Base-by-base conservation (phyloP, 2,888 invertebrate species). In the Sylvicola fuscatus region DNA sequence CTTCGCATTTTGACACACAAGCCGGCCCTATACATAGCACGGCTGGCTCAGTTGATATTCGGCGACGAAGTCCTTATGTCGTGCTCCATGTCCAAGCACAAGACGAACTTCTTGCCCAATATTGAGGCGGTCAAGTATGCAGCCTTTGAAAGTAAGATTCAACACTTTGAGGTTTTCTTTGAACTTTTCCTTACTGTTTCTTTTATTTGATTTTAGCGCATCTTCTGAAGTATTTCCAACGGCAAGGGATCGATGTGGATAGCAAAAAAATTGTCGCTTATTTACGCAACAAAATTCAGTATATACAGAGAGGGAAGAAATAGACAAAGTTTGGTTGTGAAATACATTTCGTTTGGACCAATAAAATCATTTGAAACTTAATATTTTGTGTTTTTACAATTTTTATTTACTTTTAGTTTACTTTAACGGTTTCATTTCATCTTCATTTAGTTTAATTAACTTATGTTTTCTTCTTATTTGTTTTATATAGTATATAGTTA, bases 21-120 rank as follows among this genome's bases (percentile, higher is more conserved):
- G 40, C 49, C 58, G 12, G 47, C 51, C 12, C 47, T 57, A 14
- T 59, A 59, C 33, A 53, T 55, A 3, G 52, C 50, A 0, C 50
- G 54, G 5, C 42, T 59, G 1, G 48, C 50, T 33, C 53, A 56
- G 36, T 44, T 58, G 33, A 49, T 59, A 4, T 52, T 58, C 46
- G 54, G 56, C 14, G 29, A 33, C 10, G 33, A 32, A 14, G 12
- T 30, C 5, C 12, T 32, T n/a, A 29, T 27, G 11, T 44, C 48
- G 33, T 48, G 49, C 7, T 37, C 34, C 7, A 34, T 39, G 37
- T 28, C 14, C 12, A 32, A 21, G 14, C 32, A n/a, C 11, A 27
- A n/a, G 33, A 26, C 10, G 6, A 3, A 14, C 43, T 43, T 4
- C 36, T 49, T 7, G 37, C 41, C 17, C 40, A 43, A 3, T 40